Evolutionary conservation across 1,140 invertebrate genomes (phyloP).

Genomic region (Mizuhopecten yessoensis): DNA sequence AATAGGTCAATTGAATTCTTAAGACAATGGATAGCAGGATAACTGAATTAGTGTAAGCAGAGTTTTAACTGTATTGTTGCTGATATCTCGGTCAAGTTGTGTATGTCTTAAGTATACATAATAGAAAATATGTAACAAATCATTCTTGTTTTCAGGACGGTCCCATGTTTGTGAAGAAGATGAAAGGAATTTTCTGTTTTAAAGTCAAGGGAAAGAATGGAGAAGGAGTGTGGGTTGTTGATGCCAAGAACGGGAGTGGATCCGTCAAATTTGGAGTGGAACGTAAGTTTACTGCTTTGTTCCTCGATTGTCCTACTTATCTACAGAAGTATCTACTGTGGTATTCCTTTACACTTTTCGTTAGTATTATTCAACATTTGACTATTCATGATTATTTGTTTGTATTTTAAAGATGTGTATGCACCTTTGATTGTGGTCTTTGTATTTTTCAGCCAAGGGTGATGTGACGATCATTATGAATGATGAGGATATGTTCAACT

Average conservation of each 20-base stretch:
- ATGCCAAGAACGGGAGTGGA: conserved; percentile 94
- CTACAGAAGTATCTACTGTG: no score
- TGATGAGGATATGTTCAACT: conserved; percentile 92
- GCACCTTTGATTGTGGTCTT: no score
- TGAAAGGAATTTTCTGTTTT: conserved; percentile 94
- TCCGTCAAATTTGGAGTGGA: conserved; percentile 91
- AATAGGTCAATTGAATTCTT: no score
- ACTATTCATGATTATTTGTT: neutral
- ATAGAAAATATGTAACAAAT: no score
- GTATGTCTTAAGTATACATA: no score
- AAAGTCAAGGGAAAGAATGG: conserved; percentile 91
- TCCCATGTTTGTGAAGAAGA: conserved; percentile 92
- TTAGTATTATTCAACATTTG: no score
- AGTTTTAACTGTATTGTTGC: no score
- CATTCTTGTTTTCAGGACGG: conserved; percentile 81
- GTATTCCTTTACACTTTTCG: neutral
- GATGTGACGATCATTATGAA: conserved; percentile 95
- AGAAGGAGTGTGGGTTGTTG: conserved; percentile 93
- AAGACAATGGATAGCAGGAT: neutral
- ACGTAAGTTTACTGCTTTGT: conserved; percentile 72
- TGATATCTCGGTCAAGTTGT: no score
- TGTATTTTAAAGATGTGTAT: no score
- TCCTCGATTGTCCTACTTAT: no score
- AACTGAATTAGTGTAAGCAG: no score
- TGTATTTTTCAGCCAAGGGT: conserved; percentile 88